phyloP scores from a whole-genome alignment of 2,113 vertebrate species.

The Uria lomvia region DNA sequence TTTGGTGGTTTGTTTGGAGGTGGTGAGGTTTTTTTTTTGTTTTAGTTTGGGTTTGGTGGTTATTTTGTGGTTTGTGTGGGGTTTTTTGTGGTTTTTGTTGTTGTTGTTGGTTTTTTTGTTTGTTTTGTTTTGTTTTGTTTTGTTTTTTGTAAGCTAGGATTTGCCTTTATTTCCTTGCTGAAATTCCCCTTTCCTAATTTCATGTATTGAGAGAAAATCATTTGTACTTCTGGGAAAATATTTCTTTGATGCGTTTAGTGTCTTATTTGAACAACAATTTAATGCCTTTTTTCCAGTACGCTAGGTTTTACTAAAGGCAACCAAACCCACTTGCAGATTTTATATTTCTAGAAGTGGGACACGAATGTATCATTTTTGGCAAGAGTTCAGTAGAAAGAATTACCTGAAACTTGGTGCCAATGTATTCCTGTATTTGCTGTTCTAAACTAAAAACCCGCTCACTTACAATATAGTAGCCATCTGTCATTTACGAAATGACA shows the following conservation, averaged over 20 bases:
- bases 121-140: no score
- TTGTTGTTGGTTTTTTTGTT: no score
- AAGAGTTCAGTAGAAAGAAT: slow-evolving; percentile 44
- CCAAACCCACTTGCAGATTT: neutral
- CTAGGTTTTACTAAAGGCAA: neutral
- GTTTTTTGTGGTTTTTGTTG: neutral
- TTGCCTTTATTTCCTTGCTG: neutral
- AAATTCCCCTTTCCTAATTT: neutral
- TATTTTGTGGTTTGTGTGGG: neutral
- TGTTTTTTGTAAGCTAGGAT: neutral
- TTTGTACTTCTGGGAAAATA: neutral
- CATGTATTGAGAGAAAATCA: neutral
- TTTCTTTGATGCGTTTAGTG: neutral
- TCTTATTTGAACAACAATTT: neutral
- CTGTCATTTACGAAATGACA: slow-evolving; percentile 59
- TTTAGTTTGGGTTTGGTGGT: neutral
- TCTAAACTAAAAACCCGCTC: slow-evolving; percentile 44
- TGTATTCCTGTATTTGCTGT: slow-evolving; percentile 16
- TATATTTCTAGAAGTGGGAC: neutral
- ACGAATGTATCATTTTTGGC: neutral
- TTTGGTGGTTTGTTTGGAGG: neutral
- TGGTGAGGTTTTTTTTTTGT: neutral
- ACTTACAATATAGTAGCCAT: neutral
- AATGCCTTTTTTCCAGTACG: neutral
- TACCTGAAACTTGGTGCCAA: slow-evolving; percentile 40